A percentile compares a stretch with the other conserved stretches of the same genome.
These are phyloP conservation scores for Calidris pygmaea DNA, from an alignment of 2,113 vertebrate genomes.

Conservation along the genomic window DNA sequence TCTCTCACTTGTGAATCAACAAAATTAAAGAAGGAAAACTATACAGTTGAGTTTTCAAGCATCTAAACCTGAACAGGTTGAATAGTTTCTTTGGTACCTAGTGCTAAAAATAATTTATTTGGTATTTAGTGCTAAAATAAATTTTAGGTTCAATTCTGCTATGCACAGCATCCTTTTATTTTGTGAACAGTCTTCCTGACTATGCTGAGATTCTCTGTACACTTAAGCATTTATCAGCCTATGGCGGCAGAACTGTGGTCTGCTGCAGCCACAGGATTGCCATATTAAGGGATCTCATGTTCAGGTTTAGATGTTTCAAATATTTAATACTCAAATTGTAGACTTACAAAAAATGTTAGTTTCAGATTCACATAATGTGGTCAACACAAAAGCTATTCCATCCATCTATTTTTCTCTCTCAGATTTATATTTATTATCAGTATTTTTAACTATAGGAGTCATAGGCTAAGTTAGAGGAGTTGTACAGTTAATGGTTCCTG, in stretches of 20 bases:
- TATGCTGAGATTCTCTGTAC: neutral
- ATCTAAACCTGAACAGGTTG: neutral
- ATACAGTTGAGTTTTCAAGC: neutral
- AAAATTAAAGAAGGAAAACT: neutral
- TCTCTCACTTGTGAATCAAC: neutral
- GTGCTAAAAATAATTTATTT: neutral
- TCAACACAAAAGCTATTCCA: neutral
- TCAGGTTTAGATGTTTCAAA: neutral
- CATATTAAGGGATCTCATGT: neutral
- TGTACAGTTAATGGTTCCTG: neutral
- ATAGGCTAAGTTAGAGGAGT: neutral
- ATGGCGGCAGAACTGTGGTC: neutral
- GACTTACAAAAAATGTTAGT: neutral
- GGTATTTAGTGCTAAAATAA: neutral
- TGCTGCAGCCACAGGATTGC: neutral
- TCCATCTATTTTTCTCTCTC: neutral
- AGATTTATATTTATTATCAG: neutral
- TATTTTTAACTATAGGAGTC: neutral
- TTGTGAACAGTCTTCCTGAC: neutral
- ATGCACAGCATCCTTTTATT: neutral
- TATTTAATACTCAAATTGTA: neutral
- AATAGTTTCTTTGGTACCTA: neutral
- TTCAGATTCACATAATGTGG: neutral
- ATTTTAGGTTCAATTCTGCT: neutral
- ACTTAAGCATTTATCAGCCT: neutral